Percentiles rank a stretch among this genome's conserved stretches.
phyloP scores from a whole-genome alignment of 2,113 vertebrate species.

The Pangasianodon gigas region DNA sequence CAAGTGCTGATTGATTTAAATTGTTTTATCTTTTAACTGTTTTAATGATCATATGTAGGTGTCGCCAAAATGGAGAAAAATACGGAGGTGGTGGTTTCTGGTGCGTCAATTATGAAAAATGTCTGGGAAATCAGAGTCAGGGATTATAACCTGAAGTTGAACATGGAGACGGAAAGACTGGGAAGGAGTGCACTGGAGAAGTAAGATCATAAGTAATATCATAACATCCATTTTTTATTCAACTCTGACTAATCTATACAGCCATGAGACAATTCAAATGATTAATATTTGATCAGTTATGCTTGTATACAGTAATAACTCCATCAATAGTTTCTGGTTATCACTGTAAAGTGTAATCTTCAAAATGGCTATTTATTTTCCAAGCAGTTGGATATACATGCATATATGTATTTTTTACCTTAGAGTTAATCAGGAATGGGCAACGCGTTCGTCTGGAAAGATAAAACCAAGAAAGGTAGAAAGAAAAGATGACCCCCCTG shows the following conservation, averaged over 20 bases:
- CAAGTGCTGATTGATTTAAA: neutral
- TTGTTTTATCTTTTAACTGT: too few species aligned
- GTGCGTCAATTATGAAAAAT: constrained; percentile 45
- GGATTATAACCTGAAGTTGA: constrained; percentile 19
- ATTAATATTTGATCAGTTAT: neutral
- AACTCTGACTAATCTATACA: neutral
- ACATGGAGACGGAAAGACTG: constrained; percentile 24
- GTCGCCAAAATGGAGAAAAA: constrained; percentile 22
- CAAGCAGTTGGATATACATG: too few species aligned
- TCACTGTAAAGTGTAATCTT: neutral
- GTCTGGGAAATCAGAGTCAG: constrained; percentile 50
- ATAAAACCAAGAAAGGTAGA: constrained; percentile 46
- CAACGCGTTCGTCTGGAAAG: constrained; percentile 37
- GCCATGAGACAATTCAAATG: neutral
- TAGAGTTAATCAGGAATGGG: constrained; percentile 55
- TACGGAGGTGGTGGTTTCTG: constrained; percentile 20
- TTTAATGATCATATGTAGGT: neutral
- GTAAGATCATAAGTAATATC: constrained; percentile 18
- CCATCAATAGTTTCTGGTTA: neutral
- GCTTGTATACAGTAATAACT: neutral
- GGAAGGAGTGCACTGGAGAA: constrained; percentile 40
- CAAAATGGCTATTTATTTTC: too few species aligned
- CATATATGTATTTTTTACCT: too few species aligned
- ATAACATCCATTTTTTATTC: neutral
- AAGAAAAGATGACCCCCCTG: constrained; percentile 45